Conservation (phyloP, 1,140 invertebrate genomes). For the Anagrus nilaparvatae region DNA sequence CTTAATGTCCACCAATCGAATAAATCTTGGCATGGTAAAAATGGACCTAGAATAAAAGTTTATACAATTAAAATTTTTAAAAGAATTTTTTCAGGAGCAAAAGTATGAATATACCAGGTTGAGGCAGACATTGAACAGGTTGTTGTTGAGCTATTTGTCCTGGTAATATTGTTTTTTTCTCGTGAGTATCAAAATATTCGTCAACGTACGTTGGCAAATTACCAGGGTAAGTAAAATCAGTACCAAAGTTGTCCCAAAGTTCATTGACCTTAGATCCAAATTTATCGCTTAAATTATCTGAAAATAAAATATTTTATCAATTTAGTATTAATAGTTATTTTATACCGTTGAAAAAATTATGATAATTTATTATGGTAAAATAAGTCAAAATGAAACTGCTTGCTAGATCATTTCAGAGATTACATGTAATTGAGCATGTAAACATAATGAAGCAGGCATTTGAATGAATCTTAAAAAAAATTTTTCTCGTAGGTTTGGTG, state of each 20-base stretch:
- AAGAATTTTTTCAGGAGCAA: not conserved
- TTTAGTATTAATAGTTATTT: no score
- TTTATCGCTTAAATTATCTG: slow-evolving; percentile 64
- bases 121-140: slow-evolving; percentile 59
- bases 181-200: slow-evolving; percentile 63
- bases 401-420: no score
- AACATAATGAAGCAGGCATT: no score
- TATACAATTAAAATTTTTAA: not conserved
- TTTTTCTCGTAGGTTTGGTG: no score
- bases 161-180: slow-evolving; percentile 37
- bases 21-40: slow-evolving; percentile 89
- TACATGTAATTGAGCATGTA: no score
- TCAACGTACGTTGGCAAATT: slow-evolving; percentile 63
- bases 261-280: slow-evolving; percentile 60
- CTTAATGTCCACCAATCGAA: slow-evolving; percentile 97
- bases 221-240: slow-evolving; percentile 60
- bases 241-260: slow-evolving; percentile 58
- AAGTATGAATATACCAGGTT: slow-evolving; percentile 48
- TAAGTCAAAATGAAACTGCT: no score
- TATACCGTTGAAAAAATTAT: no score
- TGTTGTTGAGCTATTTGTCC: slow-evolving; percentile 35
- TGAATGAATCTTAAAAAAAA: no score
- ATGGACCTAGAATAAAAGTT: slow-evolving; percentile 58
- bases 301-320: no score
- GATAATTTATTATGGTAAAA: no score